phyloP scores from a whole-genome alignment of 37 sponge, comb jelly and placozoan genomes.

The Mnemiopsis leidyi region DNA sequence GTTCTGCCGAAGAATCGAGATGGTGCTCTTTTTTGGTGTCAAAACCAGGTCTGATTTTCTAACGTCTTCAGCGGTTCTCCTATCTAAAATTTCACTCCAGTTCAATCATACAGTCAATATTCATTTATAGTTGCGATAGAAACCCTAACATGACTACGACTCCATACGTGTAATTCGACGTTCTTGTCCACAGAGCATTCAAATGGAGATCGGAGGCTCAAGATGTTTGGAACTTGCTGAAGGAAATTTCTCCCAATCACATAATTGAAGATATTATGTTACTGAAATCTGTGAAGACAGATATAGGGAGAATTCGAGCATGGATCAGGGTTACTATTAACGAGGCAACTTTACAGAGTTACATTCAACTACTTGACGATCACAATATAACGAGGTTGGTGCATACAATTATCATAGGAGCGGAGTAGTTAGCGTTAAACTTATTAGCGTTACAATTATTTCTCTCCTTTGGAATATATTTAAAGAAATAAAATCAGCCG shows the following conservation, averaged over 20 bases:
- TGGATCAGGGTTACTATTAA: conserved; percentile 87
- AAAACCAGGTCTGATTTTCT: neutral
- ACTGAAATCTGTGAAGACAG: conserved; percentile 82
- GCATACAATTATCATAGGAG: too few relatives aligned
- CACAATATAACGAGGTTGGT: conserved; percentile 51
- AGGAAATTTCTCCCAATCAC: neutral
- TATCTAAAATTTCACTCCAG: too few relatives aligned
- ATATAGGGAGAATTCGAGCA: conserved; percentile 77
- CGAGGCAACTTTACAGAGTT: conserved; percentile 91
- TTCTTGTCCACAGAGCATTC: conserved; percentile 5
- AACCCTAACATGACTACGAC: too few relatives aligned
- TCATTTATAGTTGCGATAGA: too few relatives aligned
- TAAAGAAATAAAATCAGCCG: too few relatives aligned
- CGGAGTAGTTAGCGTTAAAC: too few relatives aligned
- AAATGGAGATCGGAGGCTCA: conserved; percentile 43
- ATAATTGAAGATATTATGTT: conserved; percentile 35
- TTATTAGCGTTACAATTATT: too few relatives aligned
- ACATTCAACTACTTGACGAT: conserved; percentile 78
- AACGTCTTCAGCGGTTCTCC: too few relatives aligned
- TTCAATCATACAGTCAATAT: too few relatives aligned
- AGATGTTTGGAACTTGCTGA: conserved; percentile 39
- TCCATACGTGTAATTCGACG: too few relatives aligned
- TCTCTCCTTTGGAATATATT: too few relatives aligned
- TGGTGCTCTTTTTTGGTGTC: conserved; percentile 10
- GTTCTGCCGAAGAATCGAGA: conserved; percentile 41